Conservation (phyloP, 2,797 vertebrate genomes). For the Eutrigla gurnardus region DNA sequence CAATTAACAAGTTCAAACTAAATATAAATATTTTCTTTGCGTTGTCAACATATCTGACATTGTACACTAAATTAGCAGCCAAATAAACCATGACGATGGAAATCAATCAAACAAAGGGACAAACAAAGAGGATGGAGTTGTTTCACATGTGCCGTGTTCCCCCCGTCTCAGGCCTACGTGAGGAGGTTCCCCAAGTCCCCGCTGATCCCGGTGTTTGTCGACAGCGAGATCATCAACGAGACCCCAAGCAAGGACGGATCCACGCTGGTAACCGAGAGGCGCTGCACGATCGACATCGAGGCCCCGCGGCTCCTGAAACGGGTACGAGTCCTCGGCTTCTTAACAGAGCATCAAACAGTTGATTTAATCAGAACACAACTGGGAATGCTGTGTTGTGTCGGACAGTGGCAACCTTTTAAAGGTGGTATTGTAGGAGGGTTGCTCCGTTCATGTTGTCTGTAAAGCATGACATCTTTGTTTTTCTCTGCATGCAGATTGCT, state of each 20-base stretch:
- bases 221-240: conserved; percentile 90
- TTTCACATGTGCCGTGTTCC: not conserved
- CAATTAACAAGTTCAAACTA: too few relatives aligned
- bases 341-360: not conserved
- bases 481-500: conserved; percentile 85
- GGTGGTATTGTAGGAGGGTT: not conserved
- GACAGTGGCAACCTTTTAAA: not conserved
- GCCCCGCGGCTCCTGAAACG: conserved; percentile 94
- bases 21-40: too few relatives aligned
- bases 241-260: conserved; percentile 88
- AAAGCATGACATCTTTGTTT: not conserved
- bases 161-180: conserved; percentile 88
- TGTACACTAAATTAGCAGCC: too few relatives aligned
- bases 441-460: not conserved
- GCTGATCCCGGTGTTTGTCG: conserved; percentile 95
- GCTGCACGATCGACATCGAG: conserved; percentile 93
- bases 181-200: conserved; percentile 93
- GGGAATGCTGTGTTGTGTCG: not conserved
- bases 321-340: conserved; percentile 74
- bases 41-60: too few relatives aligned
- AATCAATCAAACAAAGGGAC: too few relatives aligned
- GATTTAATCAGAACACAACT: conserved; percentile 1
- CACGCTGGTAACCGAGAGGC: conserved; percentile 86
- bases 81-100: too few relatives aligned
- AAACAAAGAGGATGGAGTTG: too few relatives aligned